These are phyloP conservation scores for Silurus lanzhouensis DNA, from an alignment of 2,797 vertebrate genomes.

Conservation along the genomic window DNA sequence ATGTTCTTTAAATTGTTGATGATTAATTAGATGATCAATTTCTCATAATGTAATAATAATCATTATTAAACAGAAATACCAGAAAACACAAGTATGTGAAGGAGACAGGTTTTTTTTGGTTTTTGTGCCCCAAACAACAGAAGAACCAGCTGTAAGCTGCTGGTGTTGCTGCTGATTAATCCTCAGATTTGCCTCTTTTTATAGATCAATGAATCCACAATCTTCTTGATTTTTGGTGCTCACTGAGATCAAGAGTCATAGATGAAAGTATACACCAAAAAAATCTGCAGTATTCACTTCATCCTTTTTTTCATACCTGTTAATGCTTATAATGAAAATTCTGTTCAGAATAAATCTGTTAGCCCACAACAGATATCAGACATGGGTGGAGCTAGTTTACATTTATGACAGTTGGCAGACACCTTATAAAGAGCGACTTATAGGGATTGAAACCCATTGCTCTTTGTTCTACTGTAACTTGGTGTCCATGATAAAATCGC, in stretches of 20 bases:
- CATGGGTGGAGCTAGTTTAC: background rate
- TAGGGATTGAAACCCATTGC: too few species aligned
- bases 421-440: too few species aligned
- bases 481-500: too few species aligned
- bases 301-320: background rate
- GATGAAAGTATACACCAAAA: background rate
- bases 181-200: background rate
- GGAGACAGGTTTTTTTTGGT: background rate
- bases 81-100: too few species aligned
- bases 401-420: too few species aligned
- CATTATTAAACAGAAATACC: too few species aligned
- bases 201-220: background rate
- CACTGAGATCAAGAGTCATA: background rate
- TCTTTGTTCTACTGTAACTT: too few species aligned
- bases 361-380: background rate
- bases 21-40: background rate
- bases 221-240: background rate
- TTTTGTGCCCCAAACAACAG: background rate
- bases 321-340: background rate
- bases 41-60: too few species aligned
- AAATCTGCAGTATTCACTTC: too few species aligned
- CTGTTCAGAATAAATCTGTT: background rate
- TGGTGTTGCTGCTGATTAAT: background rate
- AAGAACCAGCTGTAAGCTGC: background rate
- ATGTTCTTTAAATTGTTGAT: conserved; percentile 8